Evolutionary conservation across 2,888 invertebrate species (phyloP), one percentile per base, ranked within the genome.

Genomic region (Papilio elwesi): DNA sequence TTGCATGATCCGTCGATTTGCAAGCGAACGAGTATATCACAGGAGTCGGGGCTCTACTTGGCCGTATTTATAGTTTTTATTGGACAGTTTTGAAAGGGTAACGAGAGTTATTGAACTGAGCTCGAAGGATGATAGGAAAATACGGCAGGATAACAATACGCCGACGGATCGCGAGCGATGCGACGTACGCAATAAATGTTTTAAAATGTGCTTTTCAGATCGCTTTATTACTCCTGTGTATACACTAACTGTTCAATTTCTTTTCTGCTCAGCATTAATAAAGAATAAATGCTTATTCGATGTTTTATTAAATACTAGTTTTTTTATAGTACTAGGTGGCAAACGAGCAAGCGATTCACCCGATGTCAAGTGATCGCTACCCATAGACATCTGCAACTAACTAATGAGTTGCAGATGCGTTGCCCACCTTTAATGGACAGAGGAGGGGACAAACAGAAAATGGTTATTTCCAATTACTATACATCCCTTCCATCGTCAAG

Each of bases 1-100:
- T 81, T 83, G 82, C 85, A 83, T 86, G 88, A 86, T 85, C 83
- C 78, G 78, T 81, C 83, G 82, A 86, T 86, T 87, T 85, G 83
- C 81, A 79, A 76, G 76, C 77, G 77, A 78, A 78, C 80, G 77
- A 79, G 77, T 79, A 80, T 83, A 81, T 81, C 78, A 80, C 78
- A 77, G 78, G 79, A 80, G 82, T 83, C 77, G 77, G 73, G 70
- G 69, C 48, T 74, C 69, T 67, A 75, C 77, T 77, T 75, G 66
- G 67, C 70, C 76, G 76, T 76, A 75, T 78, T 79, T 78, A 78
- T 76, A 74, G 64, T 70, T 76, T 68, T 74, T 76, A 77, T 74
- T 75, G 76, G 76, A 76, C 74, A 76, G 73, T 75, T 73, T 68
- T 68, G 76, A 74, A 79, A 78, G 77, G 78, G 76, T 75, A 79